Percentiles rank a stretch among this genome's conserved stretches.
These are phyloP conservation scores for Trissolcus basalis DNA, from an alignment of 1,140 invertebrate species.

Conservation along the genomic window DNA sequence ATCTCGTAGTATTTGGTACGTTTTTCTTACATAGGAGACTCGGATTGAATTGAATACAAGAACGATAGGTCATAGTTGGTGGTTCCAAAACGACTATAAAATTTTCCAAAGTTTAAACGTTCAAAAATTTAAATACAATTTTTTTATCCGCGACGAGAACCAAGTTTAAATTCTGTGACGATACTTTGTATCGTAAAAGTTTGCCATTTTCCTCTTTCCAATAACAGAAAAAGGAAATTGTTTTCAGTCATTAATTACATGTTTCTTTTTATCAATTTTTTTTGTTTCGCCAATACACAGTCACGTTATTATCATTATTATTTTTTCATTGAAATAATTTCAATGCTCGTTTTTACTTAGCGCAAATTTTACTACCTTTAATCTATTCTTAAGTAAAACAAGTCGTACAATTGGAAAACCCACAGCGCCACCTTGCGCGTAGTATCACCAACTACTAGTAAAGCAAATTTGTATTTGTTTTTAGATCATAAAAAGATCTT, in stretches of 20 bases:
- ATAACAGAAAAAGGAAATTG: conserved; percentile 3
- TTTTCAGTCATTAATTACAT: conserved; percentile 12
- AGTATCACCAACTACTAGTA: background rate
- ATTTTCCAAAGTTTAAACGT: conserved; percentile 28
- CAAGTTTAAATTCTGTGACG: conserved; percentile 13
- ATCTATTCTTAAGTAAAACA: background rate
- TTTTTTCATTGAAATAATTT: too few species aligned
- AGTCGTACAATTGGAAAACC: background rate
- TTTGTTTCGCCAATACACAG: background rate
- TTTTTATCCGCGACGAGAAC: conserved; percentile 11
- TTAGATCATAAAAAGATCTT: too few species aligned
- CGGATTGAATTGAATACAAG: conserved; percentile 1
- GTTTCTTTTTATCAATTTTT: background rate
- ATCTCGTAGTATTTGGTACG: background rate
- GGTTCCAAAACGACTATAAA: conserved; percentile 19
- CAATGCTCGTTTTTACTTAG: too few species aligned
- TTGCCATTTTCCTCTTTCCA: conserved; percentile 6
- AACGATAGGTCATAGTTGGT: conserved; percentile 5
- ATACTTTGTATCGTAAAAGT: conserved; percentile 4
- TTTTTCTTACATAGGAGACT: background rate
- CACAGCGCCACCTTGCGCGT: background rate
- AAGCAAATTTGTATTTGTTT: background rate
- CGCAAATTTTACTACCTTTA: too few species aligned
- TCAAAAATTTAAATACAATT: conserved; percentile 21
- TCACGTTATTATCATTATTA: too few species aligned